Percentiles rank a stretch among this genome's conserved stretches.
These are phyloP conservation scores for Gadopsis bispinosus DNA, from an alignment of 2,797 vertebrate species.

Conservation along the genomic window DNA sequence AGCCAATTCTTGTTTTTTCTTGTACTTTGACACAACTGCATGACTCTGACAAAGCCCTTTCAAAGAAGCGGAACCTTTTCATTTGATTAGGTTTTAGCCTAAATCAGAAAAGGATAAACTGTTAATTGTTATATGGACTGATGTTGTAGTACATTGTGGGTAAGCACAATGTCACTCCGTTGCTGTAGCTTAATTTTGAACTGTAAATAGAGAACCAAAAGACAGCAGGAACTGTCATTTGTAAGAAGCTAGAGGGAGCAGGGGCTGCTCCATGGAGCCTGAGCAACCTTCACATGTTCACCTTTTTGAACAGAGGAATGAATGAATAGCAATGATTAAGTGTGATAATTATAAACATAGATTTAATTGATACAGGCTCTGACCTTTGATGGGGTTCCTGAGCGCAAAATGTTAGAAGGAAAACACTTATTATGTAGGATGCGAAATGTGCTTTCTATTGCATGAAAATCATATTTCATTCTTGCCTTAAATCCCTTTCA, in stretches of 20 bases:
- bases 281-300: conserved; percentile 3
- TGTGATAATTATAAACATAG: conserved; percentile 37
- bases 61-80: neutral
- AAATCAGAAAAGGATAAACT: conserved; percentile 3
- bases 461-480: conserved; percentile 9
- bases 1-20: neutral
- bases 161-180: neutral
- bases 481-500: conserved; percentile 20
- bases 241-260: neutral
- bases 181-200: neutral
- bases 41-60: neutral
- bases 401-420: conserved; percentile 28
- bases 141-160: neutral
- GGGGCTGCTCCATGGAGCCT: neutral
- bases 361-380: conserved; percentile 46
- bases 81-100: neutral
- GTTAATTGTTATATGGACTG: neutral
- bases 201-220: neutral
- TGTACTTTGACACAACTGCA: too few species aligned
- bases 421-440: neutral
- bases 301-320: neutral
- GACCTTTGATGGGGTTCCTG: conserved; percentile 45
- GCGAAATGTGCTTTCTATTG: conserved; percentile 7
- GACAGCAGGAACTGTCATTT: neutral
- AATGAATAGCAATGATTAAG: conserved; percentile 31